Evolutionary conservation across 2,113 vertebrate genomes (phyloP).

Genomic region (Eira barbara): DNA sequence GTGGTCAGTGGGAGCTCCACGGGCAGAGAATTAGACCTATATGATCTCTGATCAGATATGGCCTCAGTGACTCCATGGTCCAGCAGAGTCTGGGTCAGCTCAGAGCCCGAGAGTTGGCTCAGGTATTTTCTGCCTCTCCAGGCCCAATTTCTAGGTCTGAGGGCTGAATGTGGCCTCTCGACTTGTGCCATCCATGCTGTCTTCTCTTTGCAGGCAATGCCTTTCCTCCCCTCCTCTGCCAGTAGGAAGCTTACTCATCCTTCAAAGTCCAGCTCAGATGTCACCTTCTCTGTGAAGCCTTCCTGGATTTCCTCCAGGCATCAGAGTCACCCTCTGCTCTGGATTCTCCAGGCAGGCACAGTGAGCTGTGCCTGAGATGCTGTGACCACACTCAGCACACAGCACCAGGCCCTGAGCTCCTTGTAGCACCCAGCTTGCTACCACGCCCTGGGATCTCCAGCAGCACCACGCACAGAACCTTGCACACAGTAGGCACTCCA

Average conservation of each 20-base stretch:
- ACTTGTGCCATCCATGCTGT: not conserved
- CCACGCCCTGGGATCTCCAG: too few species aligned
- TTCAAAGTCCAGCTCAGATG: not conserved
- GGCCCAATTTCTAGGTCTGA: constrained; percentile 63
- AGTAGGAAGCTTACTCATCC: not conserved
- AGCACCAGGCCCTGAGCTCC: not conserved
- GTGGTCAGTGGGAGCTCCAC: constrained; percentile 27
- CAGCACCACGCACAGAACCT: not conserved
- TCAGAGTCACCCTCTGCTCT: not conserved
- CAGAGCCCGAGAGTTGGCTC: constrained; percentile 43
- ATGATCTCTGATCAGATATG: constrained; percentile 66
- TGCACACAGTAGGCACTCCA: not conserved
- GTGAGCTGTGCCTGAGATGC: not conserved
- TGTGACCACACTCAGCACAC: not conserved
- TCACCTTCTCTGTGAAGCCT: not conserved
- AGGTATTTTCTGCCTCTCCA: constrained; percentile 51
- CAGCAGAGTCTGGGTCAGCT: constrained; percentile 59
- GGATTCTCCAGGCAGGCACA: not conserved
- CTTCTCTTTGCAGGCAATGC: not conserved
- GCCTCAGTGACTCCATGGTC: constrained; percentile 69
- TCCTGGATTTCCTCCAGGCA: not conserved
- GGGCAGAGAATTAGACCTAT: constrained; percentile 66
- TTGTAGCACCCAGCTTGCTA: not conserved
- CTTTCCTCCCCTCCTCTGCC: not conserved
- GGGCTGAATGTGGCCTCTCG: constrained; percentile 66